Evolutionary conservation across 2,888 invertebrate genomes (phyloP).

Genomic region (Bimastos eiseni): DNA sequence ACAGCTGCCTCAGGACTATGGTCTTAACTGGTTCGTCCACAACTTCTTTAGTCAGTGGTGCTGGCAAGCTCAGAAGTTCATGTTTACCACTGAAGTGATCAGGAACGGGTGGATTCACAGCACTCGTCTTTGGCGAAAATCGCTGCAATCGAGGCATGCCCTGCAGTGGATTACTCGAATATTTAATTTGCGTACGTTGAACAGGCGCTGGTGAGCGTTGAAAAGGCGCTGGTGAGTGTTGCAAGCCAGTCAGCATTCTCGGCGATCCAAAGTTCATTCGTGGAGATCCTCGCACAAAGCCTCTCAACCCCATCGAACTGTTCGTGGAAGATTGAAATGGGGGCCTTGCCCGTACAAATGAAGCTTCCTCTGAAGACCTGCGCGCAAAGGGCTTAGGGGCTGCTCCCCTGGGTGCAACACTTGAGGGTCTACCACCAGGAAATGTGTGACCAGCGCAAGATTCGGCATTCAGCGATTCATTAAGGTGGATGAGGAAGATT

Average conservation of each 20-base stretch:
- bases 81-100: background rate
- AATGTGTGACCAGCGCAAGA: background rate
- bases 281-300: background rate
- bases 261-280: constrained; percentile 4
- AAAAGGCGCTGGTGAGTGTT: background rate
- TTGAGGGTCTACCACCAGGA: background rate
- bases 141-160: background rate
- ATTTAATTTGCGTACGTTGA: background rate
- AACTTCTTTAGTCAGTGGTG: constrained; percentile 4
- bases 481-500: background rate
- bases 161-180: background rate
- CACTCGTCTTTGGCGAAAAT: background rate
- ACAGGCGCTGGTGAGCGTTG: background rate
- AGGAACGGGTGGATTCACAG: background rate
- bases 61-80: constrained; percentile 13
- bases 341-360: constrained; percentile 5
- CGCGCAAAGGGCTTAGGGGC: background rate
- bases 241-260: background rate
- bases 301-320: background rate
- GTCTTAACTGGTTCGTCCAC: background rate
- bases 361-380: background rate
- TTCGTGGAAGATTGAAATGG: background rate
- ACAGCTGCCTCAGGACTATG: background rate
- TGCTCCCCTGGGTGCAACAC: background rate
- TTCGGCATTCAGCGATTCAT: background rate